phyloP scores from a whole-genome alignment of 1,140 invertebrate species.

The Anthonomus grandis region DNA sequence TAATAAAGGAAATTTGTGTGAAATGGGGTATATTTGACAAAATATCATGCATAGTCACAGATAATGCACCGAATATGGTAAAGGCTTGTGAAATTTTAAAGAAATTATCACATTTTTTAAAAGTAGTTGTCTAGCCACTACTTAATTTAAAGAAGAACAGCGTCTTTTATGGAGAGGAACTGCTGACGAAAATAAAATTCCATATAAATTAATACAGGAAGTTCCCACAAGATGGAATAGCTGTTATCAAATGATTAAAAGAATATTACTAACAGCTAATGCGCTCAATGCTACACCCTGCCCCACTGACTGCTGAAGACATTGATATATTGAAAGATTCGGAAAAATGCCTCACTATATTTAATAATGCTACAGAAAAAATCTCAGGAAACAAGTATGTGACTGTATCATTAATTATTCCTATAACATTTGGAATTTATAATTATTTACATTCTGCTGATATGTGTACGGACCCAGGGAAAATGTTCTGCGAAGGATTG shows the following conservation, averaged over 20 bases:
- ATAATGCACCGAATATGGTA: slow-evolving; percentile 13
- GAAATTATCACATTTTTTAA: slow-evolving; percentile 8
- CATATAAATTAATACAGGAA: slow-evolving; percentile 11
- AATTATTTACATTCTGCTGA: neutral
- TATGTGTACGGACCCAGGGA: slow-evolving; percentile 2
- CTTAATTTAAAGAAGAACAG: slow-evolving; percentile 13
- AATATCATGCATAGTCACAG: slow-evolving; percentile 8
- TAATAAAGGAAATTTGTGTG: neutral
- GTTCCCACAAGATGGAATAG: slow-evolving; percentile 12
- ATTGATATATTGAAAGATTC: slow-evolving; percentile 4
- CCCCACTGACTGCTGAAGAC: neutral
- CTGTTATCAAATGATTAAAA: slow-evolving; percentile 11
- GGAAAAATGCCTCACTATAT: too few relatives aligned
- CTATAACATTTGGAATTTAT: neutral
- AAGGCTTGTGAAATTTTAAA: slow-evolving; percentile 2
- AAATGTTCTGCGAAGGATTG: neutral
- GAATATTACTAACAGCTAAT: slow-evolving; percentile 5
- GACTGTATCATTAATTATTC: slow-evolving; percentile 7
- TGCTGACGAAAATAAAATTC: neutral
- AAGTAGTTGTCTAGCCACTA: neutral
- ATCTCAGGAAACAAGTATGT: slow-evolving; percentile 11
- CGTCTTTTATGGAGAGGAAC: neutral
- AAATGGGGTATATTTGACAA: slow-evolving; percentile 2
- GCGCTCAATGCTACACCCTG: slow-evolving; percentile 3
- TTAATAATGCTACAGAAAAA: slow-evolving; percentile 15